These are phyloP conservation scores for Masticophis lateralis DNA, from an alignment of 2,797 vertebrate genomes.

Conservation along the genomic window DNA sequence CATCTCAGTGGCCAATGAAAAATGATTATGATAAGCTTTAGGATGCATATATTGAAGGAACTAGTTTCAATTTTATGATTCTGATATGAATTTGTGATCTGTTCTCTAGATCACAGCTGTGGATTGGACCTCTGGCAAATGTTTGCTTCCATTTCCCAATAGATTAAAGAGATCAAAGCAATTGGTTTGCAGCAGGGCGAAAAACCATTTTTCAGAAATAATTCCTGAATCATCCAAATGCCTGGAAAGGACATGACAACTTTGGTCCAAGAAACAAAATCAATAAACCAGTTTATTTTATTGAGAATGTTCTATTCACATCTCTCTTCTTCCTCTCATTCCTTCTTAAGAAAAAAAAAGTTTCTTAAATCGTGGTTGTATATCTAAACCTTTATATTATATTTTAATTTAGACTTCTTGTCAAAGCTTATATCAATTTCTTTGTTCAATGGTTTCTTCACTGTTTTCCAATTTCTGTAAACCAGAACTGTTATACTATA, in stretches of 20 bases:
- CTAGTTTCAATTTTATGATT: not conserved
- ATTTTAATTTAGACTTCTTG: not conserved
- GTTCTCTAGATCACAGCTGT: not conserved
- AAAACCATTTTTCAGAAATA: not conserved
- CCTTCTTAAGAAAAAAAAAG: not conserved
- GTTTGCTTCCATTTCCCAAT: not conserved
- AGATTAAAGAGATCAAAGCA: not conserved
- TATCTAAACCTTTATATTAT: not conserved
- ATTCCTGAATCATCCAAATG: not conserved
- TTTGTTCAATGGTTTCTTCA: not conserved
- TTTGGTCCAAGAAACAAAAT: not conserved
- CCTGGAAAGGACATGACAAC: not conserved
- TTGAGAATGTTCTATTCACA: not conserved
- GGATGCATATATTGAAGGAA: not conserved
- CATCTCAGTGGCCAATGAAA: conserved; percentile 5
- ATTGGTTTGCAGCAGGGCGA: not conserved
- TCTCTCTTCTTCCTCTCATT: not conserved
- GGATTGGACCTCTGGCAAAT: not conserved
- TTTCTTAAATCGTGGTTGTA: not conserved
- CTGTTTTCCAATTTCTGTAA: not conserved
- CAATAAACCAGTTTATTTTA: not conserved
- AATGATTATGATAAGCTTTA: not conserved
- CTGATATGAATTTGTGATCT: not conserved
- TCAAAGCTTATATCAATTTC: not conserved
- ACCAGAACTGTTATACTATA: not conserved